Base-by-base conservation (phyloP, 2,888 invertebrate genomes). In the Dicyrtomina minuta region DNA sequence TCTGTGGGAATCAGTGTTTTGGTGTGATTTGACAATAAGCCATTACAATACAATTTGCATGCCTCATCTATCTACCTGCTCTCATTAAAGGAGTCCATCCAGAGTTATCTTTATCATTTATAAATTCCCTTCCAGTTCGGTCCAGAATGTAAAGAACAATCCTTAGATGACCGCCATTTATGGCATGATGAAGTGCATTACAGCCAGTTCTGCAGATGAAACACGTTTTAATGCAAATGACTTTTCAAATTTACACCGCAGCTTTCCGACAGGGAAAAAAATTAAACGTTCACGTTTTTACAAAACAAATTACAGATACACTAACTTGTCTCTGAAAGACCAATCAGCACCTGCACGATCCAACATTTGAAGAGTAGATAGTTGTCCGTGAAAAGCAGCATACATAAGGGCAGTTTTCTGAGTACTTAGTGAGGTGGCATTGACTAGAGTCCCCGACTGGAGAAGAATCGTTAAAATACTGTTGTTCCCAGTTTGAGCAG, bases 81-180 rank as follows among this genome's bases (percentile, higher is more conserved):
- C 77, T 70, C 74, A 79, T 76, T 13, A 79, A 68, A 6, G 78
- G 79, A 8, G 78, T 79, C 79, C 79, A 79, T 15, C 76, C 77
- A 20, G 72, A 70, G 6, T 58, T 33, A 66, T 79, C 78, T 43
- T 51, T 74, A 2, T 74, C 72, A 26, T 76, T 70, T 1, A 78
- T 65, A 12, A 69, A 49, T 43, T 72, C 68, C 20, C 70, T 69
- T n/a, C 77, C 77, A 41, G 66, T 53, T 20, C 73, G 66, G 2
- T 73, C 74, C 24, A 76, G 24, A 8, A 77, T 77, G 27, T 75
- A 65, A 43, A 64, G 44, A 1, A 78, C 59, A 20, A 75, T 67
- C 20, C 68, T 71, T n/a, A 74, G 10, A 22, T 75, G 70, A 1
- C 77, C 76, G n/a, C 72, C 71, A 46, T 72, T 75, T 2, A 78